Evolutionary conservation across 2,888 invertebrate genomes (phyloP), one percentile per base, ranked within the genome.

Genomic region (Lamellibrachia columna): DNA sequence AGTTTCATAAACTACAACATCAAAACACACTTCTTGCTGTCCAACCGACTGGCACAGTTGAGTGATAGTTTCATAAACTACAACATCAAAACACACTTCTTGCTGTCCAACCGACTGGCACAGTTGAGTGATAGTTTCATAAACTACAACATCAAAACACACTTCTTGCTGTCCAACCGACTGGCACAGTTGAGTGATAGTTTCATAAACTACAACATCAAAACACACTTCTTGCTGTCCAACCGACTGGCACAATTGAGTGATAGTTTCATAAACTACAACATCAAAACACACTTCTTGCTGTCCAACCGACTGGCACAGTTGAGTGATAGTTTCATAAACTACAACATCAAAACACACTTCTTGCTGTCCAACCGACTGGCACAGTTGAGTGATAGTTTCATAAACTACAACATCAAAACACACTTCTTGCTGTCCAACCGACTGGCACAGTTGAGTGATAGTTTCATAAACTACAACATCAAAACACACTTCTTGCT

Each of bases 401-500:
- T n/a, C n/a, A n/a, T n/a, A n/a, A n/a, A n/a, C n/a, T n/a, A 98
- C 93, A 99, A 99, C 95, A 98, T 99, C 90, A 97, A 98, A 93
- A 97, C 97, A 93, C 97, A 98, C 52, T 99, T 99, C 96, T 97
- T 98, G 60, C 97, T 99, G 52, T 97, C 98, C 0, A 98, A 98
- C 93, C 98, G 98, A 52, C 97, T 99, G 75, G 98, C 99, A 52
- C 98, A 98, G 98, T 98, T 96, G 96, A 91, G 75, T 75, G 22
- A 75, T 15, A 22, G 75, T 75, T 75, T 75, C 22, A 22, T 22
- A 75, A 75, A 75, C 22, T 75, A 75, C 22, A 40, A 40, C 40
- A 40, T 40, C 90, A 97, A 98, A 93, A 97, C 97, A 93, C 97
- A 98, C 52, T 99, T 99, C 96, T 97, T 98, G 60, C 97, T 99